These are phyloP conservation scores for Gopherus evgoodei DNA, from an alignment of 2,113 vertebrate genomes.

Conservation along the genomic window DNA sequence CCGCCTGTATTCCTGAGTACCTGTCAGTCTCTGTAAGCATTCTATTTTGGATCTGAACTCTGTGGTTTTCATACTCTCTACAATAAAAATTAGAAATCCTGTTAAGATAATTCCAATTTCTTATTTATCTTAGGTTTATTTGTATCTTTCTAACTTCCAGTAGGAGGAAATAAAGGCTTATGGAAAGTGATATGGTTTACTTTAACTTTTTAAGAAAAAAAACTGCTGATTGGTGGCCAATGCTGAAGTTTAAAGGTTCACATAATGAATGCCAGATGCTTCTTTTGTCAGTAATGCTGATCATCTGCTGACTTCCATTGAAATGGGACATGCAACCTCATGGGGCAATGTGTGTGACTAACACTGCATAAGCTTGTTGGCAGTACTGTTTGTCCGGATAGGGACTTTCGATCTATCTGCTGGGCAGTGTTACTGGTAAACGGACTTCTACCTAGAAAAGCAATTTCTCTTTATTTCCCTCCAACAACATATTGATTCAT, in stretches of 20 bases:
- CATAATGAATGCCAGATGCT: neutral
- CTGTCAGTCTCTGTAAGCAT: neutral
- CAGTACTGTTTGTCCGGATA: neutral
- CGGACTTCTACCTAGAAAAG: neutral
- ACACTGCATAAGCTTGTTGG: neutral
- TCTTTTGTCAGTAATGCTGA: neutral
- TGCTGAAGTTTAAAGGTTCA: neutral
- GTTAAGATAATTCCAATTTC: neutral
- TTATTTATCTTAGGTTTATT: neutral
- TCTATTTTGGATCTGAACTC: neutral
- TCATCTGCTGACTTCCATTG: neutral
- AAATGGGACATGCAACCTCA: neutral
- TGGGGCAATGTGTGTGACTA: neutral
- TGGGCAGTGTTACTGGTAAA: neutral
- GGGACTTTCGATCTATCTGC: neutral
- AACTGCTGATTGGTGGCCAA: neutral
- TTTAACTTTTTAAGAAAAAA: neutral
- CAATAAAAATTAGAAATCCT: neutral
- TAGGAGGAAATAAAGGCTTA: neutral
- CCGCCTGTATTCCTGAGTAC: neutral
- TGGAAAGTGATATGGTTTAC: neutral
- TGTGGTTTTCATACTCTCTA: neutral
- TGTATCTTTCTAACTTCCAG: neutral
- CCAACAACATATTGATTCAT: neutral
- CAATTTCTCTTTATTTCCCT: neutral